Base-by-base conservation (phyloP, 2,888 invertebrate species). In the Dusona sp. region DNA sequence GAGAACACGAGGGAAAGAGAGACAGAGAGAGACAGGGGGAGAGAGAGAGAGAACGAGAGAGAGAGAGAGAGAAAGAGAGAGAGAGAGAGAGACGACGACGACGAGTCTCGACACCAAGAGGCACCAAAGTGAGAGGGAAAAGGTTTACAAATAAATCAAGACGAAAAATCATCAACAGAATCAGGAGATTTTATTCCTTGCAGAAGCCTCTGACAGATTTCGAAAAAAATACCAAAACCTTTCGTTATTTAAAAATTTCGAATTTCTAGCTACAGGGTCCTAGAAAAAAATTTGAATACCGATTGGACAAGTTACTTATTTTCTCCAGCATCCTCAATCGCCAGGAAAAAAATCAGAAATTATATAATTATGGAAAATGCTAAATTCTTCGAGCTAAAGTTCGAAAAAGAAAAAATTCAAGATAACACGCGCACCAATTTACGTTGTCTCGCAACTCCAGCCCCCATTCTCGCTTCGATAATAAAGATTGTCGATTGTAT, bases 381-480 rank as follows among this genome's bases (percentile, higher is more conserved):
- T 83, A 80, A 77, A 61, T 51, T 70, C 29, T 9, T 64, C 79
- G 70, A n/a, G 38, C 25, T 38, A 29, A 51, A 33, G n/a, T 13
- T 72, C 22, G 11, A 45, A 42, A 13, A 72, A 25, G 3, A 9
- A 0, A 16, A 29, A 70, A 29, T 33, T 74, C 48, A 84, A 74
- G 68, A 74, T 19, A 73, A 78, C 78, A 83, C 79, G 84, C 82
- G 83, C 84, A 85, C 85, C 83, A 82, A 88, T 89, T 90, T 89
- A 92, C 78, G 90, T 90, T 84, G 90, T 90, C 74, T 90, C 90
- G 84, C 89, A 89, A 77, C 87, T 89, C 89, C 89, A 89, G 74
- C 86, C 87, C 84, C 88, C 89, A 86, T 89, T 88, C 74, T 83
- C 83, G 54, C 74, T 87, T 77, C 89, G 61, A 84, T 48, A 83